Percentiles rank a stretch among this genome's conserved stretches.
phyloP scores from a whole-genome alignment of 2,888 invertebrate genomes.

The Caenorhabditis sp. region DNA sequence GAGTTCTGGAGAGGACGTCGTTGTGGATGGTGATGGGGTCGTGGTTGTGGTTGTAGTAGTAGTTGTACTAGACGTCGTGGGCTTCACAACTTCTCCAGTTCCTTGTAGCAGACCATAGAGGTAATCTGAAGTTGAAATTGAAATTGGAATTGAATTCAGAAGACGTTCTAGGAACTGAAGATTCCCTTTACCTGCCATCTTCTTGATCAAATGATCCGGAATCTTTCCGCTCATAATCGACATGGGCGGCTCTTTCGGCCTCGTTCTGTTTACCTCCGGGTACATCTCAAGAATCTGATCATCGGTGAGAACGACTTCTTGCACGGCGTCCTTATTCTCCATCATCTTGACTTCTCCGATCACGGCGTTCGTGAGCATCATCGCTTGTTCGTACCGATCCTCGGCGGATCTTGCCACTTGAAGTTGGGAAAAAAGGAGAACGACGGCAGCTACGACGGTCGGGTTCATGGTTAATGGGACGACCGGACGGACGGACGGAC shows the following conservation, averaged over 20 bases:
- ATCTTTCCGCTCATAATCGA: constrained; percentile 45
- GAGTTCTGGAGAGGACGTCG: constrained; percentile 8
- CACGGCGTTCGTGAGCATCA: constrained; percentile 26
- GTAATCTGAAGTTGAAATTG: constrained; percentile 25
- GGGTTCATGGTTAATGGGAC: constrained; percentile 44
- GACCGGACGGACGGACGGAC: constrained; percentile 7
- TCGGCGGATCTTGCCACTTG: not conserved
- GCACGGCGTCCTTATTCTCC: constrained; percentile 30
- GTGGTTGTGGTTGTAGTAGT: constrained; percentile 17
- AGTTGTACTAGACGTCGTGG: constrained; percentile 23
- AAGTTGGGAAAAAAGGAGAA: not conserved
- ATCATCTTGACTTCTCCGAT: constrained; percentile 30
- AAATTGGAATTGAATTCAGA: not conserved
- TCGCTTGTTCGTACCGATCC: constrained; percentile 15
- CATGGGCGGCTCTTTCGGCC: constrained; percentile 19
- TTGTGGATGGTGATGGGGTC: constrained; percentile 1
- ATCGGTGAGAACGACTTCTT: constrained; percentile 11
- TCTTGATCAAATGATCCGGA: constrained; percentile 40
- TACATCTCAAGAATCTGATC: constrained; percentile 34
- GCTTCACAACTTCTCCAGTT: constrained; percentile 41
- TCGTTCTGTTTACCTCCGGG: constrained; percentile 14
- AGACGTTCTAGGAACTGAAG: not conserved
- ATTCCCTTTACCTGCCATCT: constrained; percentile 33
- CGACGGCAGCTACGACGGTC: constrained; percentile 11
- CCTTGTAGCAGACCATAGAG: constrained; percentile 43